These are phyloP conservation scores for Miniopterus natalensis DNA, from an alignment of 2,113 vertebrate genomes.

Conservation along the genomic window DNA sequence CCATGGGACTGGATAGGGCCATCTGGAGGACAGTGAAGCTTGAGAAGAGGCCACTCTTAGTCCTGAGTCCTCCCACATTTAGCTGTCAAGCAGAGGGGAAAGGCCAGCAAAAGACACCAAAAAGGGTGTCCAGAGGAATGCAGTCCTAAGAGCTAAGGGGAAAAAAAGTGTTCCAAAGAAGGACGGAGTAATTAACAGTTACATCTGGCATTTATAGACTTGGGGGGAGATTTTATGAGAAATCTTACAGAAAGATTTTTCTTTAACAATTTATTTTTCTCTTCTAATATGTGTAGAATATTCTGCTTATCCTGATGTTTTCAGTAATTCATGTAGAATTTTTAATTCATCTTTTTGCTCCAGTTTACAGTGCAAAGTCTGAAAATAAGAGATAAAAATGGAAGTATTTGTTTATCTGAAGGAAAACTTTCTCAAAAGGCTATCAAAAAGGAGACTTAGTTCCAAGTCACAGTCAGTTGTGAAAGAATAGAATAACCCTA, in stretches of 20 bases:
- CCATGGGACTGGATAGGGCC: neutral
- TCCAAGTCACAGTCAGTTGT: neutral
- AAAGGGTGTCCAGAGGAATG: neutral
- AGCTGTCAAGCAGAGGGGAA: neutral
- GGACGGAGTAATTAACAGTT: neutral
- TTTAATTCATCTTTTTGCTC: neutral
- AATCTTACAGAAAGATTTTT: neutral
- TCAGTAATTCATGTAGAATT: neutral
- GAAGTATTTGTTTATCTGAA: constrained; percentile 41
- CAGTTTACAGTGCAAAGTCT: neutral
- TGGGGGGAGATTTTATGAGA: neutral
- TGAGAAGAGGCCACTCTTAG: neutral
- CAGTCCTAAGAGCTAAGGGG: neutral
- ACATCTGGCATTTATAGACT: neutral
- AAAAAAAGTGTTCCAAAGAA: neutral
- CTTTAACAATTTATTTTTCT: neutral
- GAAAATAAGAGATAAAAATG: neutral
- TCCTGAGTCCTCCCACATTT: neutral
- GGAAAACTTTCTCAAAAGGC: constrained; percentile 24
- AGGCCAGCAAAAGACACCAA: neutral
- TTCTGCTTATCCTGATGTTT: neutral
- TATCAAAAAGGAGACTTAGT: constrained; percentile 2
- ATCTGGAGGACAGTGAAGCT: neutral
- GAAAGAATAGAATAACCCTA: neutral
- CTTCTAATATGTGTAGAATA: neutral